Evolutionary conservation across 2,888 invertebrate genomes (phyloP).

Genomic region (Polyploca ridens): DNA sequence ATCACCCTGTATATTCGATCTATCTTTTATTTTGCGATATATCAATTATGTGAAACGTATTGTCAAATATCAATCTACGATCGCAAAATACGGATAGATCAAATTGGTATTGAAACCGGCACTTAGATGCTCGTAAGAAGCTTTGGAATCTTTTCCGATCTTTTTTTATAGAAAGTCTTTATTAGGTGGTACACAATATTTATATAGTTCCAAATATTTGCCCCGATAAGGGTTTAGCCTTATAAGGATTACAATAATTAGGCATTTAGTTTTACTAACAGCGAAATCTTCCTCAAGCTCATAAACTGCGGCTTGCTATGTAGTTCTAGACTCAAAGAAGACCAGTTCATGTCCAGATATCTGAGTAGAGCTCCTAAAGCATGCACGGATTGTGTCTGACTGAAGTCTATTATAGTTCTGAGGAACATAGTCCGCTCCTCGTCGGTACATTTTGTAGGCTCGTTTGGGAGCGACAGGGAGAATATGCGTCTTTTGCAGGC

Average conservation of each 20-base stretch:
- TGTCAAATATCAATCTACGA: no score
- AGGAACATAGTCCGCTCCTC: slow-evolving; percentile 85
- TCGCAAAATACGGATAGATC: no score
- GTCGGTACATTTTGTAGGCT: slow-evolving; percentile 78
- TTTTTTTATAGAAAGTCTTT: no score
- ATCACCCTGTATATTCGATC: no score
- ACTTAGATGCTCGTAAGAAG: no score
- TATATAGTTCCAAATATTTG: no score
- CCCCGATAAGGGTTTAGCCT: no score
- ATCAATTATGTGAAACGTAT: no score
- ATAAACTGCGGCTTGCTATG: slow-evolving; percentile 78
- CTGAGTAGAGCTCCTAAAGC: slow-evolving; percentile 89
- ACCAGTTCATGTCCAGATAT: slow-evolving; percentile 88
- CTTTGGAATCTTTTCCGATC: no score
- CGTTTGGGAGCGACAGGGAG: slow-evolving; percentile 80
- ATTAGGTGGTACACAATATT: no score
- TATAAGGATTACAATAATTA: neutral
- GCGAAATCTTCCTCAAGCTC: slow-evolving; percentile 83
- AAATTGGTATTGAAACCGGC: no score
- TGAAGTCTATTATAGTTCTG: slow-evolving; percentile 86
- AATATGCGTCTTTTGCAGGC: slow-evolving; percentile 83
- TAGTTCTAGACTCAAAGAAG: slow-evolving; percentile 76
- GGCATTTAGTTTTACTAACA: slow-evolving; percentile 81
- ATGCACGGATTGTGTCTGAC: slow-evolving; percentile 86
- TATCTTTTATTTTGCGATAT: no score